Percentiles rank a stretch among this genome's conserved stretches.
Evolutionary conservation across 1,140 invertebrate species (phyloP).

Genomic region (Mactra quadrangularis): DNA sequence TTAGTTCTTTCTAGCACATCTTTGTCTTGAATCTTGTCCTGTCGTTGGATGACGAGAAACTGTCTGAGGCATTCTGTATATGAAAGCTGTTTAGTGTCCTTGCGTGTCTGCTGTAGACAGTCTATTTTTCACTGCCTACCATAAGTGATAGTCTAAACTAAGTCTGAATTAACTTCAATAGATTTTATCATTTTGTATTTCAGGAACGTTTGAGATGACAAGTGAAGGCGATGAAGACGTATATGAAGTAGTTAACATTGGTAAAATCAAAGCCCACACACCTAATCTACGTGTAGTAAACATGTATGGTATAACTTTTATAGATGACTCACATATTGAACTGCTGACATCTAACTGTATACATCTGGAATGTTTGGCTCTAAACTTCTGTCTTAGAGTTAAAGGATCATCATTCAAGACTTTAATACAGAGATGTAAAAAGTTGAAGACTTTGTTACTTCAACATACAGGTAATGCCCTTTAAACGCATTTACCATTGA

Average conservation of each 20-base stretch:
- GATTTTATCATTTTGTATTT: too few species aligned
- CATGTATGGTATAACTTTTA: conserved; percentile 96
- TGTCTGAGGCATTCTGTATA: too few species aligned
- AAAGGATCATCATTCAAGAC: conserved; percentile 98
- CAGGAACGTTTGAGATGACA: conserved; percentile 99
- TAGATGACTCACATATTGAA: conserved; percentile 99
- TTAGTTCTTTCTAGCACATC: too few species aligned
- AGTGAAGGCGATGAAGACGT: conserved; percentile 99
- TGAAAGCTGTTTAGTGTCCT: too few species aligned
- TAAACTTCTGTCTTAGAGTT: conserved; percentile 98
- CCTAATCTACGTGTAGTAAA: conserved; percentile 88
- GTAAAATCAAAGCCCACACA: conserved; percentile 89
- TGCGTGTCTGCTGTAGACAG: too few species aligned
- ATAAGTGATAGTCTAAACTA: too few species aligned
- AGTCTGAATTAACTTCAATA: too few species aligned
- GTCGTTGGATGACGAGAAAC: too few species aligned
- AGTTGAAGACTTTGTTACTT: conserved; percentile 96
- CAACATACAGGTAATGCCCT: conserved; percentile 93
- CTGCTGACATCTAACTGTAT: conserved; percentile 91
- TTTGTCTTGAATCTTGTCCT: too few species aligned
- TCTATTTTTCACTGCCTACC: too few species aligned
- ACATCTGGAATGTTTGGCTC: conserved; percentile 97
- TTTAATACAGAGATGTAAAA: conserved; percentile 95
- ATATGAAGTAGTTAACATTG: conserved; percentile 99
- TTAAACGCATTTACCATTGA: too few species aligned